Conservation (phyloP, 2,888 invertebrate genomes). For the Bhutanitis thaidina region DNA sequence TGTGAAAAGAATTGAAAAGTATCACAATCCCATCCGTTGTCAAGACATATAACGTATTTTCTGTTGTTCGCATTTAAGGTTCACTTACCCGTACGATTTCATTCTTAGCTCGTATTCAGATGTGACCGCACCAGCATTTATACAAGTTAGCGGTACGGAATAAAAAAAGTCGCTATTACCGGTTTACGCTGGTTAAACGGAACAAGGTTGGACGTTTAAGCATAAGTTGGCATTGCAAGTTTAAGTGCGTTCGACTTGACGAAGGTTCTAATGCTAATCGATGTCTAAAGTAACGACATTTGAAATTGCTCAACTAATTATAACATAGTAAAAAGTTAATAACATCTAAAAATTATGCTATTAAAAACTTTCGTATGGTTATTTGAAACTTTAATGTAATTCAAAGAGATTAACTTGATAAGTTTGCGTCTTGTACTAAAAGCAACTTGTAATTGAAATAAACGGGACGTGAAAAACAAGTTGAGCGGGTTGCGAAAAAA, state of each 20-base stretch:
- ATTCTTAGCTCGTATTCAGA: slow-evolving; percentile 56
- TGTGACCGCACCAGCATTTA: slow-evolving; percentile 47
- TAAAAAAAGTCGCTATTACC: slow-evolving; percentile 47
- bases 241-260: slow-evolving; percentile 35
- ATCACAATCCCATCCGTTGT: too few relatives aligned
- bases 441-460: slow-evolving; percentile 43
- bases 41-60: too few relatives aligned
- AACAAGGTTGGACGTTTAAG: slow-evolving; percentile 48
- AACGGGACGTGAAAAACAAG: slow-evolving; percentile 41
- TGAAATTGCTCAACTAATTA: slow-evolving; percentile 15
- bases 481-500: slow-evolving; percentile 32
- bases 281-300: slow-evolving; percentile 28
- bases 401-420: slow-evolving; percentile 5
- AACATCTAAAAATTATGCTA: neutral
- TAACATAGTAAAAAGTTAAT: neutral
- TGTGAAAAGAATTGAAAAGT: too few relatives aligned
- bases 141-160: slow-evolving; percentile 51
- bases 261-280: slow-evolving; percentile 18
- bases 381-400: neutral
- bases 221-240: slow-evolving; percentile 47
- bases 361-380: neutral
- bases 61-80: slow-evolving; percentile 33
- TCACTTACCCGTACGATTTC: slow-evolving; percentile 41
- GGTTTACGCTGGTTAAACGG: slow-evolving; percentile 51
- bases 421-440: slow-evolving; percentile 11